Evolutionary conservation across 2,797 vertebrate genomes (phyloP).

Genomic region (Gymnocypris eckloni): DNA sequence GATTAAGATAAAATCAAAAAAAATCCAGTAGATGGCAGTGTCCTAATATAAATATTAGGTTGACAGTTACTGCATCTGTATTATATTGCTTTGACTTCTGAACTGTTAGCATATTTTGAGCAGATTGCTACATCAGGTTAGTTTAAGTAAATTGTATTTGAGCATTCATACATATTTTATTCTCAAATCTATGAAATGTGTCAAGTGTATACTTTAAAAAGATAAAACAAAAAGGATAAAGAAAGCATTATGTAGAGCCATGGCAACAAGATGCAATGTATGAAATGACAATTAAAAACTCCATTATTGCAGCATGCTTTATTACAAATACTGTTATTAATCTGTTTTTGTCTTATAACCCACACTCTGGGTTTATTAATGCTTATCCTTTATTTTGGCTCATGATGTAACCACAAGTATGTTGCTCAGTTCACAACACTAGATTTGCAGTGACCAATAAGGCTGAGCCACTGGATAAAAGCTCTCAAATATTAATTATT

Average conservation of each 20-base stretch:
- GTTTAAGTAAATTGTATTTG: not conserved
- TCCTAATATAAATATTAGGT: conserved; percentile 9
- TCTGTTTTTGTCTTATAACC: not conserved
- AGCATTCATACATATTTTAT: not conserved
- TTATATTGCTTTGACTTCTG: not conserved
- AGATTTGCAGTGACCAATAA: not conserved
- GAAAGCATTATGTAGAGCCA: not conserved
- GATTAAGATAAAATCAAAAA: not conserved
- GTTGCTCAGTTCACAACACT: not conserved
- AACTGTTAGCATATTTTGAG: not conserved
- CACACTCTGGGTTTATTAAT: not conserved
- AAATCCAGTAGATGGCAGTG: conserved; percentile 55
- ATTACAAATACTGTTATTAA: not conserved
- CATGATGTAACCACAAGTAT: not conserved
- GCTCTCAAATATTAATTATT: not conserved
- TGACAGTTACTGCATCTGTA: not conserved
- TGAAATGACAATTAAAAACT: not conserved
- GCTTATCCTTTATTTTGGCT: not conserved
- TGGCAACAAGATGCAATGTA: not conserved
- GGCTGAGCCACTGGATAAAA: conserved; percentile 3
- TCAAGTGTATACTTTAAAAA: not conserved
- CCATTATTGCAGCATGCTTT: not conserved
- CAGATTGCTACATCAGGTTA: not conserved
- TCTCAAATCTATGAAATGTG: not conserved
- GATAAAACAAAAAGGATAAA: not conserved